Conservation (phyloP, 1,140 invertebrate genomes). For the Stenopsyche tienmushanensis region DNA sequence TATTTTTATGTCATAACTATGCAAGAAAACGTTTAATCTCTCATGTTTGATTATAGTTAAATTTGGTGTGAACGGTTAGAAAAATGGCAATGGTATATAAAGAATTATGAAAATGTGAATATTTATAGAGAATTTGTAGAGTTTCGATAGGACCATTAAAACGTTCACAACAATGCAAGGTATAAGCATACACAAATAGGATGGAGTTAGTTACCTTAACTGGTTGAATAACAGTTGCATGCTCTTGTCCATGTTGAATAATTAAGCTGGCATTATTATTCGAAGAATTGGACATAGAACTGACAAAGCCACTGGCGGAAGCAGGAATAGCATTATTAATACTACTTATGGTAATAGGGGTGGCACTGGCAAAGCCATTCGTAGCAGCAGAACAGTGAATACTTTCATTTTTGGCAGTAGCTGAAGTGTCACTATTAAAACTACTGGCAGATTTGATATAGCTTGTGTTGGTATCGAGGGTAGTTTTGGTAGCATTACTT, state of each 20-base stretch:
- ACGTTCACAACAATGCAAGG: too few species aligned
- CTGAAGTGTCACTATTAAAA: conserved; percentile 3
- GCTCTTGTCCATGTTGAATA: conserved; percentile 13
- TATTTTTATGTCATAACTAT: too few species aligned
- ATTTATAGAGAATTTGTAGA: too few species aligned
- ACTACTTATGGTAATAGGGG: conserved; percentile 5
- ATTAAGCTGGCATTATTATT: conserved; percentile 13
- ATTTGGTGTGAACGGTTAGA: too few species aligned
- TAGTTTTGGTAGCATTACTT: not conserved
- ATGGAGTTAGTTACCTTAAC: conserved; percentile 16
- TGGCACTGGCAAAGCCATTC: not conserved
- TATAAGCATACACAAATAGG: not conserved
- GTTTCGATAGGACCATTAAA: too few species aligned
- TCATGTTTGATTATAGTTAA: too few species aligned
- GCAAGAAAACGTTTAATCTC: too few species aligned
- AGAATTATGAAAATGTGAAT: too few species aligned
- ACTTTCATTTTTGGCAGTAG: not conserved
- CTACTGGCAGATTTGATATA: not conserved
- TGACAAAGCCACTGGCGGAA: conserved; percentile 18
- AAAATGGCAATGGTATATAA: too few species aligned
- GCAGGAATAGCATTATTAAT: conserved; percentile 18
- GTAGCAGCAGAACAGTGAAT: not conserved
- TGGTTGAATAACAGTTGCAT: conserved; percentile 14
- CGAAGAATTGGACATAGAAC: conserved; percentile 15
- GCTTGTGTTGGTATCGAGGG: not conserved